A percentile compares a stretch with the other conserved stretches of the same genome.
These are phyloP conservation scores for Tylochromis polylepis DNA, from an alignment of 2,113 vertebrate species.

Conservation along the genomic window DNA sequence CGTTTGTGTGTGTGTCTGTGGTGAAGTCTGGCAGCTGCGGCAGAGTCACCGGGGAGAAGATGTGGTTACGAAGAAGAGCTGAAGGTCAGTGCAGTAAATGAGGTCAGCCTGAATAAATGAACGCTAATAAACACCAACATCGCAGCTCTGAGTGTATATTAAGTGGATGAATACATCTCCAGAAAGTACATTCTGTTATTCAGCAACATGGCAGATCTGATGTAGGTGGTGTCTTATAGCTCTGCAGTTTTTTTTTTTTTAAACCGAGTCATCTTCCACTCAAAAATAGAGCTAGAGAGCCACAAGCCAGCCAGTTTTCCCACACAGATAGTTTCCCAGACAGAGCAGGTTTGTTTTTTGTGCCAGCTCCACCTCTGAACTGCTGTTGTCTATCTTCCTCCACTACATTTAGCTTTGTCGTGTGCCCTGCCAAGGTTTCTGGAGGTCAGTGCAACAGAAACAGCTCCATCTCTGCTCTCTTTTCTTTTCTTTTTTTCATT, in stretches of 20 bases:
- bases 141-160: background rate
- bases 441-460: conserved; percentile 37
- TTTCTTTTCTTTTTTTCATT: background rate
- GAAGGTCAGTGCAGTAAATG: conserved; percentile 69
- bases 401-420: conserved; percentile 50
- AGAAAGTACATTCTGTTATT: background rate
- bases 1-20: conserved; percentile 10
- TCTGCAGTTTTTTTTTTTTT: background rate
- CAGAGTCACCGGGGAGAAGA: conserved; percentile 61
- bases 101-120: conserved; percentile 67
- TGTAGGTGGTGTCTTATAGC: conserved; percentile 29
- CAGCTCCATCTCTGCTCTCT: conserved; percentile 12
- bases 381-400: conserved; percentile 41
- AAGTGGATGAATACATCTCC: background rate
- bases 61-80: conserved; percentile 63
- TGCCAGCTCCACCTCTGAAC: conserved; percentile 56
- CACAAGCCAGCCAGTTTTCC: conserved; percentile 3
- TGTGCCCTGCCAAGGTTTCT: conserved; percentile 35
- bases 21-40: conserved; percentile 50
- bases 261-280: background rate
- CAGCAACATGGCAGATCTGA: background rate
- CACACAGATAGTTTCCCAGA: conserved; percentile 42
- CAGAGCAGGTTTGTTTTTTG: conserved; percentile 37
- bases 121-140: conserved; percentile 35
- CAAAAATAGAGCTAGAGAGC: background rate